These are phyloP conservation scores for Pedetes capensis DNA, from an alignment of 2,113 vertebrate species.

Conservation along the genomic window DNA sequence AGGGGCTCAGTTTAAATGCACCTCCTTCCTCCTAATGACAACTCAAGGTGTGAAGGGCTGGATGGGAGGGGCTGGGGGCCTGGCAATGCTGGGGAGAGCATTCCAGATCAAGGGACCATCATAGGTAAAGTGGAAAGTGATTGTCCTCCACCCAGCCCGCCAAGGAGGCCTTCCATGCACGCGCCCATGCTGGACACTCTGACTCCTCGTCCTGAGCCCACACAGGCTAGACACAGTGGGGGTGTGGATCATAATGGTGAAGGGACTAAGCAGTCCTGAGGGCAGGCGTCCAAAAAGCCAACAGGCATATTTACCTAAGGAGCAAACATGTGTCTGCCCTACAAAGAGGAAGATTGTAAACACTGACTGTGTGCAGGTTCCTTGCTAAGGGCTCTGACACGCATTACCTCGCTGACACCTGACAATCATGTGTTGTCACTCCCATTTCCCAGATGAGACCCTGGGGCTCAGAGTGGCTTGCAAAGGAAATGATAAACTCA, in stretches of 20 bases:
- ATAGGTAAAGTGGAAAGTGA: neutral
- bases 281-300: neutral
- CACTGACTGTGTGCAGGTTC: too few species aligned
- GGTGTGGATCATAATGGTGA: neutral
- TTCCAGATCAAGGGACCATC: neutral
- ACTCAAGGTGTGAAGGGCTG: slow-evolving; percentile 14
- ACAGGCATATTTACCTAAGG: neutral
- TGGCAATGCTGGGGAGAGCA: neutral
- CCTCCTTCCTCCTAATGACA: slow-evolving; percentile 33
- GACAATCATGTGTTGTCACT: neutral
- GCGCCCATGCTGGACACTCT: neutral
- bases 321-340: neutral
- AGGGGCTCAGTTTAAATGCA: neutral
- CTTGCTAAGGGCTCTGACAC: neutral
- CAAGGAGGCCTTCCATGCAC: neutral
- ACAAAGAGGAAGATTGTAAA: neutral
- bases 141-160: neutral
- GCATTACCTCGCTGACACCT: neutral
- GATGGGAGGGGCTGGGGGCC: neutral
- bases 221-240: neutral
- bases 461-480: neutral
- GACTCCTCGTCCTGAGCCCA: neutral
- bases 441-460: neutral
- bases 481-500: neutral
- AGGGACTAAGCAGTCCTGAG: neutral